Conservation (phyloP, 1,140 invertebrate genomes). For the Drosophila busckii region DNA sequence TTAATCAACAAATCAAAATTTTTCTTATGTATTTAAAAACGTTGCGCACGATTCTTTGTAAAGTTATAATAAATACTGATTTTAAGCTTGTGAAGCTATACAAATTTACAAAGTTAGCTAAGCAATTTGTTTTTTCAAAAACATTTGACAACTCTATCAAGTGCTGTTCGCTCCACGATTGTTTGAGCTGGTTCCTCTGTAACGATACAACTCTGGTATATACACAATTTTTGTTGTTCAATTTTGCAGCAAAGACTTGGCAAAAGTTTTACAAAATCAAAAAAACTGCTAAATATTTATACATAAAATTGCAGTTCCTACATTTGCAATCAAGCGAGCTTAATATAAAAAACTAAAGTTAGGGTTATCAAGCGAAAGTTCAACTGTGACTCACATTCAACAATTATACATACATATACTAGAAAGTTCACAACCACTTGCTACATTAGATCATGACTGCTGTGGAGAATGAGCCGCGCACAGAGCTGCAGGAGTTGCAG, state of each 20-base stretch:
- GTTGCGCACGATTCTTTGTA: too few species aligned
- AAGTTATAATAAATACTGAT: too few species aligned
- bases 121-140: too few species aligned
- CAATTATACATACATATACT: conserved; percentile 21
- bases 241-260: conserved; percentile 26
- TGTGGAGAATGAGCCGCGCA: conserved; percentile 82
- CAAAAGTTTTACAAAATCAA: conserved; percentile 24
- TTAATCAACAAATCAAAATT: neutral
- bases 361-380: too few species aligned
- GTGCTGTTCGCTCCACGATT: too few species aligned
- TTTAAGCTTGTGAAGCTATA: too few species aligned
- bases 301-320: conserved; percentile 14
- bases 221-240: conserved; percentile 33
- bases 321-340: conserved; percentile 12
- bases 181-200: too few species aligned
- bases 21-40: neutral
- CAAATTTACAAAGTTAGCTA: too few species aligned
- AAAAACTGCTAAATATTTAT: neutral
- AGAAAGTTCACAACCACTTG: conserved; percentile 51
- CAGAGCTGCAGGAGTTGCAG: conserved; percentile 90
- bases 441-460: conserved; percentile 78
- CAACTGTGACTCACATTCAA: conserved; percentile 53
- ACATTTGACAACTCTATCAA: too few species aligned
- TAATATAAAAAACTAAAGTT: neutral
- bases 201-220: conserved; percentile 25